Percentiles rank a stretch among this genome's conserved stretches.
Evolutionary conservation across 2,797 vertebrate species (phyloP).

Genomic region (Varecia variegata): DNA sequence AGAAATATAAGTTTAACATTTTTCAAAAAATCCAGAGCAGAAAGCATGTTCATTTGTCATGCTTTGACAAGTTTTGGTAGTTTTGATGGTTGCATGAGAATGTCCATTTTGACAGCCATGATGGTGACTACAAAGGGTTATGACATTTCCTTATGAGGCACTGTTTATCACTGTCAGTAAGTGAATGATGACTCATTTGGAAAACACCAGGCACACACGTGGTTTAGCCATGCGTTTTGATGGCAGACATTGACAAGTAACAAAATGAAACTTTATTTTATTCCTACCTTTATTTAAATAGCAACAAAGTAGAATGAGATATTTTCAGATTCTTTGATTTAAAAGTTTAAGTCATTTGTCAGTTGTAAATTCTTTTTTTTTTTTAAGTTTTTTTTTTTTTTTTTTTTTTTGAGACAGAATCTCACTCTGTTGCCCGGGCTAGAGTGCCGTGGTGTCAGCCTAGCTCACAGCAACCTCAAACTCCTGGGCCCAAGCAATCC

Average conservation of each 20-base stretch:
- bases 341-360: neutral
- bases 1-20: slow-evolving; percentile 7
- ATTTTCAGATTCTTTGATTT: slow-evolving; percentile 23
- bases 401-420: too few species aligned
- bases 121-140: neutral
- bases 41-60: neutral
- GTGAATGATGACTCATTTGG: slow-evolving; percentile 15
- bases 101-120: neutral
- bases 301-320: neutral
- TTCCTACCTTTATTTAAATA: neutral
- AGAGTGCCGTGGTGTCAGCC: too few species aligned
- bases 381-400: too few species aligned
- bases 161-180: neutral
- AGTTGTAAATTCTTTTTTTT: neutral
- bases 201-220: neutral
- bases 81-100: neutral
- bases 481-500: too few species aligned
- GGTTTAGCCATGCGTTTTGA: neutral
- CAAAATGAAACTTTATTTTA: neutral
- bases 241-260: slow-evolving; percentile 6
- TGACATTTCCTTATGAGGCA: neutral
- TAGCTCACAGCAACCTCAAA: too few species aligned
- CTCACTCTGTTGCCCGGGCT: too few species aligned
- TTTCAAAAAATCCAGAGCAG: neutral
- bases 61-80: neutral